Base-by-base conservation (phyloP, 2,888 invertebrate genomes). In the Rotaria magnacalcarata region DNA sequence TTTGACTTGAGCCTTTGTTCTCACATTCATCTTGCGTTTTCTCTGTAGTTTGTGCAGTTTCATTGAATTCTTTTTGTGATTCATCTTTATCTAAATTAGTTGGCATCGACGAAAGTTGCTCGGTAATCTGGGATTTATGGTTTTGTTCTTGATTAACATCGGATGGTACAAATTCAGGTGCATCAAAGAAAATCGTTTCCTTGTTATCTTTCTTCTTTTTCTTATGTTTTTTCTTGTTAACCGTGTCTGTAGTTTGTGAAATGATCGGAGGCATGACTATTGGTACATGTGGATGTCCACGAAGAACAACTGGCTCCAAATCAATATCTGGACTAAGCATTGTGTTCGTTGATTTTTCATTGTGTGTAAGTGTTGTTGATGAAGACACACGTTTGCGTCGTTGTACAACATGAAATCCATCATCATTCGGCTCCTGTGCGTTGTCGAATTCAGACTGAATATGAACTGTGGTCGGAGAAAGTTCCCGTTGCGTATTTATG, bases 211-310 rank as follows among this genome's bases (percentile, higher is more conserved):
- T 41, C n/a, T 80, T 80, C 41, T 80, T 41, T 24, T 43, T 41
- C 43, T 43, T 41, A 1, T 80, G 21, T 47, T 43, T 41, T 80
- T 21, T 80, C 24, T 80, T 80, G 5, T 7, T 47, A 21, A 1
- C 19, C 16, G 24, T 47, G 24, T 41, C 7, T 14, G 3, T 14
- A 47, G 47, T 21, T 80, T 80, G 19, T 24, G 21, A 6, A 47
- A 10, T n/a, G 6, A 67, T 27, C 7, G n/a, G 11, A 2, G 2
- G 2, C 1, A 0, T 14, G 14, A 6, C 5, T 27, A 4, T 8
- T 1, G 67, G 6, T 67, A 10, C 10, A 11, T 0, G 10, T 7
- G 67, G 34, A 14, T 34, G n/a, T 16, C 34, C 27, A 16, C 16
- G 27, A 27, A 67, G 21, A 34, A 67, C 11, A 0, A 67, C 27